Evolutionary conservation across 2,797 vertebrate species (phyloP).

Genomic region (Huso huso): DNA sequence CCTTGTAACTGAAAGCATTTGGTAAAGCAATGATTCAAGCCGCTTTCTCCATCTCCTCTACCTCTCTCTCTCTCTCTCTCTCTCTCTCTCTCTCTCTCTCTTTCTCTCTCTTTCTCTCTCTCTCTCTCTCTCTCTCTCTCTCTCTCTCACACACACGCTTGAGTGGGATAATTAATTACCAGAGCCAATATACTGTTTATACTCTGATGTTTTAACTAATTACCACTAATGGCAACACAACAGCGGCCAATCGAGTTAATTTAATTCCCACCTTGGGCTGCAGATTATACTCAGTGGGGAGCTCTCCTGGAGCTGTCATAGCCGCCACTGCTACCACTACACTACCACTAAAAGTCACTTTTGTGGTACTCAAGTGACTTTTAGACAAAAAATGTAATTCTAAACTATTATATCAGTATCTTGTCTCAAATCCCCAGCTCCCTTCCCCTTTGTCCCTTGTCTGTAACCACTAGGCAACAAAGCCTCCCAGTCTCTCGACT

Average conservation of each 20-base stretch:
- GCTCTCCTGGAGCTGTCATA: slow-evolving; percentile 15
- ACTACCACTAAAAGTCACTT: slow-evolving; percentile 9
- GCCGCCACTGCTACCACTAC: neutral
- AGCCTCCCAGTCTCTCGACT: too few relatives aligned
- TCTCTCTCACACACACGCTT: slow-evolving; percentile 62
- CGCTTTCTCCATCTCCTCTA: slow-evolving; percentile 25
- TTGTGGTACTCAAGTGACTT: too few relatives aligned
- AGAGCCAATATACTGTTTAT: slow-evolving; percentile 98
- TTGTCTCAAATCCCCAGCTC: neutral
- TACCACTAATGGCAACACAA: slow-evolving; percentile 93
- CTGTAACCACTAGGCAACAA: too few relatives aligned
- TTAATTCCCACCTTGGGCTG: slow-evolving; percentile 79
- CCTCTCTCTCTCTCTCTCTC: slow-evolving; percentile 18
- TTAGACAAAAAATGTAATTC: too few relatives aligned
- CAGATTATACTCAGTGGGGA: slow-evolving; percentile 56
- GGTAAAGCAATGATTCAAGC: slow-evolving; percentile 33
- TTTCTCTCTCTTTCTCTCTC: slow-evolving; percentile 17
- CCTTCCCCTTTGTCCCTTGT: slow-evolving; percentile 1
- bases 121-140: slow-evolving; percentile 32
- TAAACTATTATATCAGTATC: too few relatives aligned
- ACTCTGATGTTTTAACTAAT: slow-evolving; percentile 99
- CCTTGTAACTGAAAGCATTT: slow-evolving; percentile 30
- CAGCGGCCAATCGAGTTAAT: slow-evolving; percentile 91
- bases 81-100: slow-evolving; percentile 28
- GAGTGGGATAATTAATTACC: slow-evolving; percentile 97